phyloP scores from a whole-genome alignment of 2,797 vertebrate species.

The Pyrocephalus nanus region DNA sequence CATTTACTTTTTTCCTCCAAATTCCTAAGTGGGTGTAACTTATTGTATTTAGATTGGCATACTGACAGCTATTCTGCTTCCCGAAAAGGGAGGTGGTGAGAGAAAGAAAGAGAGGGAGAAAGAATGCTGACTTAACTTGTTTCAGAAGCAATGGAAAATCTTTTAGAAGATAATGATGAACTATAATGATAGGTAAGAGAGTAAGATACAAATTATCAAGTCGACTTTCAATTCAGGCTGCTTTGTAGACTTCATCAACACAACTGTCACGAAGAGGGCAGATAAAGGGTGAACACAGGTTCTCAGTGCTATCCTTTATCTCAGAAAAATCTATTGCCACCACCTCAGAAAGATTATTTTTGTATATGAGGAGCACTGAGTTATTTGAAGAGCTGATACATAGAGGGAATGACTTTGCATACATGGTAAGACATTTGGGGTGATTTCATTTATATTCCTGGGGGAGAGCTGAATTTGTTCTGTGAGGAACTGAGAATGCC shows the following conservation, averaged over 20 bases:
- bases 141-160: constrained; percentile 46
- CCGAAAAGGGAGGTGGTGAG: neutral
- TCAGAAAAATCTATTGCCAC: constrained; percentile 21
- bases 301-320: constrained; percentile 16
- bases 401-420: neutral
- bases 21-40: neutral
- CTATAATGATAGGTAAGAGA: constrained; percentile 40
- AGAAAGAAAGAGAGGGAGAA: neutral
- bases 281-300: constrained; percentile 24
- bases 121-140: constrained; percentile 28
- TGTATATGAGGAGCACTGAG: neutral
- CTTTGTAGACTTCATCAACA: constrained; percentile 30
- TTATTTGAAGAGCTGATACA: neutral
- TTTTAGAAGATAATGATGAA: constrained; percentile 40
- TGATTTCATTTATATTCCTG: constrained; percentile 3
- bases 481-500: neutral
- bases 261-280: neutral
- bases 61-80: neutral
- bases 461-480: neutral
- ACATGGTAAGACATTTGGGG: neutral
- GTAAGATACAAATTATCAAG: constrained; percentile 41
- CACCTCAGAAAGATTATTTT: constrained; percentile 49
- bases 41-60: neutral
- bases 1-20: neutral
- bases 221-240: neutral